A percentile compares a stretch with the other conserved stretches of the same genome.
Evolutionary conservation across 2,113 vertebrate genomes (phyloP).

Genomic region (Ailuropoda melanoleuca): DNA sequence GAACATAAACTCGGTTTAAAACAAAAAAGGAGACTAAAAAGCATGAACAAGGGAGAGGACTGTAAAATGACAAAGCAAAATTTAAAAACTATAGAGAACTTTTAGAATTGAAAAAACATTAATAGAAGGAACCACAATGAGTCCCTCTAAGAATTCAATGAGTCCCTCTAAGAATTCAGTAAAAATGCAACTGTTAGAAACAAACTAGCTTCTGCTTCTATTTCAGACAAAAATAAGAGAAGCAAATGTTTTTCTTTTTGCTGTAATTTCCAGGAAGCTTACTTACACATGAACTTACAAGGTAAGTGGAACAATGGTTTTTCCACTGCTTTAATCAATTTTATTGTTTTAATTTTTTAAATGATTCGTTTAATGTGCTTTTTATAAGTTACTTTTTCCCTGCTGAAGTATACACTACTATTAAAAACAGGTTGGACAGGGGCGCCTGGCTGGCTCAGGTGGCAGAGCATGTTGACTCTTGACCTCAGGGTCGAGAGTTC

Average conservation of each 20-base stretch:
- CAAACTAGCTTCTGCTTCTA: not conserved
- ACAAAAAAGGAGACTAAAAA: not conserved
- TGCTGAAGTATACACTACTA: not conserved
- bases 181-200: not conserved
- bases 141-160: not conserved
- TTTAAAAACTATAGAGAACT: not conserved
- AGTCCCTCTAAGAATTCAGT: not conserved
- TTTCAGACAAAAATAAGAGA: not conserved
- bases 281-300: not conserved
- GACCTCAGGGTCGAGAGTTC: not conserved
- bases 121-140: not conserved
- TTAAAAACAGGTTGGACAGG: not conserved
- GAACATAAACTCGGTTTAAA: not conserved
- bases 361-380: not conserved
- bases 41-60: not conserved
- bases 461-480: not conserved
- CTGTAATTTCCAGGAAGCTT: not conserved
- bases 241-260: not conserved
- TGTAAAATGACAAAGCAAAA: not conserved
- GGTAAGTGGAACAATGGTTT: not conserved
- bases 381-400: not conserved
- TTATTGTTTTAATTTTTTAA: slow-evolving; percentile 7
- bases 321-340: not conserved
- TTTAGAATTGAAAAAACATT: not conserved
- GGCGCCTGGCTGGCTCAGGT: not conserved